phyloP scores from a whole-genome alignment of 1,140 invertebrate genomes.

The Zaprionus taronus region DNA sequence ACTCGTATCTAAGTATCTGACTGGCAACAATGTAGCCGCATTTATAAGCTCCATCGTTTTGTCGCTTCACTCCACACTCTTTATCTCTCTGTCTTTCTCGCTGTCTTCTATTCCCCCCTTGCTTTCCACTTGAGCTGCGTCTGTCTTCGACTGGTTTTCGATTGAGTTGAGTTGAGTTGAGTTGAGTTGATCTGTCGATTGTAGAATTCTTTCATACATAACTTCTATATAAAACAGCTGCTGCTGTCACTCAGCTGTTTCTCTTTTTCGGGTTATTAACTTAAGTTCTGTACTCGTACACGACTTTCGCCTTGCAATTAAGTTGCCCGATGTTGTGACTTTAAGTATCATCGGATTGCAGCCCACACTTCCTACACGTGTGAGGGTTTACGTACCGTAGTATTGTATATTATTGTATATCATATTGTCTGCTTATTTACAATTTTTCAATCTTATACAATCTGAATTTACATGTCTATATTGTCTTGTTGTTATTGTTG shows the following conservation, averaged over 20 bases:
- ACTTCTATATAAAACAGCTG: not conserved
- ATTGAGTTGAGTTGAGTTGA: constrained; percentile 21
- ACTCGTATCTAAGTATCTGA: constrained; percentile 19
- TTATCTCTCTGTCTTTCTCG: constrained; percentile 5
- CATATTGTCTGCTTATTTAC: constrained; percentile 16
- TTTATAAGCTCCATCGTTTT: constrained; percentile 39
- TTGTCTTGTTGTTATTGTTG: constrained; percentile 14
- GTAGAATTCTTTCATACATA: constrained; percentile 5
- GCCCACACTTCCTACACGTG: constrained; percentile 20
- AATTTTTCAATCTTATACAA: constrained; percentile 31
- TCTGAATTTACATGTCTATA: constrained; percentile 43
- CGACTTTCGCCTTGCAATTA: constrained; percentile 44
- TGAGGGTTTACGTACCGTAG: not conserved
- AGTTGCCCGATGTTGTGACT: constrained; percentile 20
- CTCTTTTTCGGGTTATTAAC: constrained; percentile 7
- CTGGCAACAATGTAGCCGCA: constrained; percentile 35
- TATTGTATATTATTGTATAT: constrained; percentile 6
- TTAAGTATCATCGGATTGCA: constrained; percentile 1
- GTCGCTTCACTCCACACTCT: constrained; percentile 27
- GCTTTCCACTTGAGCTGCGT: not conserved
- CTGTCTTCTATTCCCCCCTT: constrained; percentile 14
- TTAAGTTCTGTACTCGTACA: constrained; percentile 5
- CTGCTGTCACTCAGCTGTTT: constrained; percentile 1
- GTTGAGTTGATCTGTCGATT: constrained; percentile 21
- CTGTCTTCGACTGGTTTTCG: constrained; percentile 30